phyloP scores from a whole-genome alignment of 2,888 invertebrate species.

The Sclerodermus sp. region DNA sequence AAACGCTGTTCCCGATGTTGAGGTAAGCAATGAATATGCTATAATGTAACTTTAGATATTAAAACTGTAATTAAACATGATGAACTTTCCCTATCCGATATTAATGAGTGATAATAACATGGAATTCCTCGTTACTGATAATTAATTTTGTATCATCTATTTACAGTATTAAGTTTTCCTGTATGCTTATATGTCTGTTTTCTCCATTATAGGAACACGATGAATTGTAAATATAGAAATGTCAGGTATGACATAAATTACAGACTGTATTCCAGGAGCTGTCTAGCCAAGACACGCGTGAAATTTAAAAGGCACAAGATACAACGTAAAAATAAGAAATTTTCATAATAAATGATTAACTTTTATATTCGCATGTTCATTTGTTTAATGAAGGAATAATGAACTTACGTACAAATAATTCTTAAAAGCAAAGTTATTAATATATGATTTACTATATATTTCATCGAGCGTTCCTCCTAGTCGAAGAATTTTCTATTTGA shows the following conservation, averaged over 20 bases:
- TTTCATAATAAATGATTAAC: background rate
- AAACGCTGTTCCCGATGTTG: slow-evolving; percentile 62
- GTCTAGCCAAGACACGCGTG: slow-evolving; percentile 36
- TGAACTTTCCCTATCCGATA: slow-evolving; percentile 3
- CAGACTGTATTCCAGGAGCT: slow-evolving; percentile 57
- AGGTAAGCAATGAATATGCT: slow-evolving; percentile 46
- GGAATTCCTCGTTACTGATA: slow-evolving; percentile 50
- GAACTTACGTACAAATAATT: background rate
- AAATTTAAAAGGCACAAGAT: slow-evolving; percentile 28
- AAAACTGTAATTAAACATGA: slow-evolving; percentile 1
- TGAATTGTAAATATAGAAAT: slow-evolving; percentile 60
- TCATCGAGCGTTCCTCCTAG: background rate
- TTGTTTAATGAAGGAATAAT: background rate
- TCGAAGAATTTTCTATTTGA: background rate
- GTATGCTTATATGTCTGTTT: slow-evolving; percentile 9
- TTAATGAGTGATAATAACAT: slow-evolving; percentile 24
- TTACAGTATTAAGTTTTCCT: background rate
- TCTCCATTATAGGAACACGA: slow-evolving; percentile 62
- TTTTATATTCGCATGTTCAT: background rate
- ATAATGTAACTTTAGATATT: background rate
- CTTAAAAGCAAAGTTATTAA: background rate
- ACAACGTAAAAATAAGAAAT: slow-evolving; percentile 13
- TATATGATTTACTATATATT: background rate
- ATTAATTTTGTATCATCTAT: background rate
- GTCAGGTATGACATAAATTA: slow-evolving; percentile 42